phyloP scores from a whole-genome alignment of 2,113 vertebrate genomes.

The Loxodonta africana region DNA sequence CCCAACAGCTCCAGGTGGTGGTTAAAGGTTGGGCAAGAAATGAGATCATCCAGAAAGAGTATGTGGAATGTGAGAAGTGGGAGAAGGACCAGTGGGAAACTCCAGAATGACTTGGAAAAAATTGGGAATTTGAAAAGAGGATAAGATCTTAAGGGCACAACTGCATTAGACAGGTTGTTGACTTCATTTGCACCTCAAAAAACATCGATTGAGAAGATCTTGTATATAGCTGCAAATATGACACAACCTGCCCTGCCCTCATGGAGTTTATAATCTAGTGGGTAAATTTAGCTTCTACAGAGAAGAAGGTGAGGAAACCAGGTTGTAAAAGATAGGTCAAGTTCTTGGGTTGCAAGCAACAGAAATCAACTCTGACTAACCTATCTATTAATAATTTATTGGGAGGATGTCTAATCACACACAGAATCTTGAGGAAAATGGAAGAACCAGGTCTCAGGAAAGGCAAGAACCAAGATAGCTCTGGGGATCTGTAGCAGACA shows the following conservation, averaged over 20 bases:
- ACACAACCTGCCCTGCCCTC: not conserved
- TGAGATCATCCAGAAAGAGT: not conserved
- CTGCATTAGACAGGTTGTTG: not conserved
- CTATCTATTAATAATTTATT: not conserved
- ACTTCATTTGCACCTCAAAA: not conserved
- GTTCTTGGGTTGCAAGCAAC: not conserved
- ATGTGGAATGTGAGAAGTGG: accelerated
- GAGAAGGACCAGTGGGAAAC: not conserved
- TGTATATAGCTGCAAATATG: not conserved
- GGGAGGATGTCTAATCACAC: not conserved
- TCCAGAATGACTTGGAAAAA: not conserved
- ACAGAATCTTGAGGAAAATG: not conserved
- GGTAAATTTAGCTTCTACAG: not conserved
- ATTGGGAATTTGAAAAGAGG: not conserved
- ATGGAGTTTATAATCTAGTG: not conserved
- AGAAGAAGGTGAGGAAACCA: not conserved
- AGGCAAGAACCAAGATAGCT: not conserved
- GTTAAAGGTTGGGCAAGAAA: not conserved
- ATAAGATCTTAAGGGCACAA: not conserved
- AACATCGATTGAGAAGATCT: not conserved
- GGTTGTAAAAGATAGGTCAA: not conserved
- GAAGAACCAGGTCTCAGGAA: not conserved
- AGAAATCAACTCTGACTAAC: not conserved
- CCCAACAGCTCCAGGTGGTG: not conserved
- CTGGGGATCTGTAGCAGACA: not conserved